Percentiles rank a stretch among this genome's conserved stretches.
phyloP scores from a whole-genome alignment of 2,113 vertebrate genomes.

The Pionites leucogaster region DNA sequence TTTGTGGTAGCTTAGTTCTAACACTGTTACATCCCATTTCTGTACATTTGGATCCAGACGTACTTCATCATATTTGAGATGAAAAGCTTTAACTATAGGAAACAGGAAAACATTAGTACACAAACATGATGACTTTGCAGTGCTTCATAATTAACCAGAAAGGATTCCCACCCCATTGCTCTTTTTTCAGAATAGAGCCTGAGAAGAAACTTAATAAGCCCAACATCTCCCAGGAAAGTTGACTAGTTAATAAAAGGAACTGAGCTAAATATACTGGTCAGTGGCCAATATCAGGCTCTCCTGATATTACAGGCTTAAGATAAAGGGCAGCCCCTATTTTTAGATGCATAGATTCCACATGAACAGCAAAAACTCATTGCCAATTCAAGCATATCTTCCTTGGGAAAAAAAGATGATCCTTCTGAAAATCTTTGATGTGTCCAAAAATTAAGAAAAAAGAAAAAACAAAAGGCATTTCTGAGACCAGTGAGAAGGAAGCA shows the following conservation, averaged over 20 bases:
- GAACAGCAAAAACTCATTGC: not conserved
- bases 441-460: not conserved
- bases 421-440: not conserved
- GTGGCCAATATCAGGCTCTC: not conserved
- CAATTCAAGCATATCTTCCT: not conserved
- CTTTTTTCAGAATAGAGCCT: not conserved
- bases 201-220: not conserved
- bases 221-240: not conserved
- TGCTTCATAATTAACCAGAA: not conserved
- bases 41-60: slow-evolving; percentile 95
- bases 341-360: not conserved
- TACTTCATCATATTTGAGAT: slow-evolving; percentile 96
- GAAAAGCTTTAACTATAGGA: slow-evolving; percentile 93
- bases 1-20: slow-evolving; percentile 97
- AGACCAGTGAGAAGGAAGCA: not conserved
- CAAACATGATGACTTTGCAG: not conserved
- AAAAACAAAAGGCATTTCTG: not conserved
- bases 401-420: not conserved
- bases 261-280: not conserved
- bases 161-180: not conserved
- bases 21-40: slow-evolving; percentile 97
- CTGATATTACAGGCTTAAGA: not conserved
- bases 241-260: not conserved
- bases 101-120: not conserved
- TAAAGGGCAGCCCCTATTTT: not conserved